Evolutionary conservation across 2,113 vertebrate genomes (phyloP).

Genomic region (Myotis yumanensis): DNA sequence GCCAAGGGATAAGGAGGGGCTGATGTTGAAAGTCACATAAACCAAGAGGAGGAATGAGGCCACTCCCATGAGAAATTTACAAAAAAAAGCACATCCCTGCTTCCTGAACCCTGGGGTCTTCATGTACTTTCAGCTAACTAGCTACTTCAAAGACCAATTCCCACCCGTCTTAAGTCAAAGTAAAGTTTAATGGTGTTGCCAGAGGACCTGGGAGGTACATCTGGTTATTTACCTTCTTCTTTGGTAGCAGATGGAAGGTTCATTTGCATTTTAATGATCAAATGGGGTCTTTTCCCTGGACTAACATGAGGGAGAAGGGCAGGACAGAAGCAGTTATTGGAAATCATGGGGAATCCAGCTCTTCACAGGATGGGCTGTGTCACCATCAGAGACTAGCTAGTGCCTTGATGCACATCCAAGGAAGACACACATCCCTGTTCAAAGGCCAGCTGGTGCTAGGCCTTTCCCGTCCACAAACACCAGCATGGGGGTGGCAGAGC

Average conservation of each 20-base stretch:
- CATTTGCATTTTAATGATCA: background rate
- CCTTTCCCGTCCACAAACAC: background rate
- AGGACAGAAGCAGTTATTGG: background rate
- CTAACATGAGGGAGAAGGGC: background rate
- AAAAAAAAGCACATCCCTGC: background rate
- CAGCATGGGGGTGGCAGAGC: background rate
- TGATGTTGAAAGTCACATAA: background rate
- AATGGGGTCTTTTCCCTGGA: background rate
- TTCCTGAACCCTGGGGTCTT: background rate
- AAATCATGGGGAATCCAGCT: background rate
- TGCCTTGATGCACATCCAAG: too few species aligned
- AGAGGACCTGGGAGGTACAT: background rate
- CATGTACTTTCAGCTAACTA: background rate
- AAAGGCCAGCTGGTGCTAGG: background rate
- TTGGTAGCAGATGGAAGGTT: background rate
- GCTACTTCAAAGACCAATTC: background rate
- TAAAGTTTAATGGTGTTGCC: background rate
- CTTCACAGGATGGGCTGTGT: background rate
- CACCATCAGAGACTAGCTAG: background rate
- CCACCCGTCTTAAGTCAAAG: background rate
- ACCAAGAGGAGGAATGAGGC: background rate
- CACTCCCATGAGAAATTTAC: background rate
- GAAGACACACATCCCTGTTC: background rate
- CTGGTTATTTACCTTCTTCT: conserved; percentile 17
- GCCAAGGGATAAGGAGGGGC: background rate